Evolutionary conservation across 1,140 invertebrate species (phyloP).

Genomic region (Zaprionus taronus): DNA sequence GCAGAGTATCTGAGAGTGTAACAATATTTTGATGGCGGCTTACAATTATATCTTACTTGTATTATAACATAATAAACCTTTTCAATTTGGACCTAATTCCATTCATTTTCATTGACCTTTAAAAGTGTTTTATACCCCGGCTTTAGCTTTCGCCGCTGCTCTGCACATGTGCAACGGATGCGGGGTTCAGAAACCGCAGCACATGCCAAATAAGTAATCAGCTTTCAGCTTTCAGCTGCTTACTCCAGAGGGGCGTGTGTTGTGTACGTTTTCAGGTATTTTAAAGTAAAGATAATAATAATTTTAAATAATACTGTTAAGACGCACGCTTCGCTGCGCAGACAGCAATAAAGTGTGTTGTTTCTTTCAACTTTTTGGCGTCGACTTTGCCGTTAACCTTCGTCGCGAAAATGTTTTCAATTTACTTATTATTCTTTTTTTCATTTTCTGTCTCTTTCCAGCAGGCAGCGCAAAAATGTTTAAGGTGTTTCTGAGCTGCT

Average conservation of each 20-base stretch:
- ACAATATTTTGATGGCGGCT: no score
- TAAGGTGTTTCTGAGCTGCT: constrained; percentile 44
- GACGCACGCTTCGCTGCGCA: constrained; percentile 63
- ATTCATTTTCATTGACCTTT: constrained; percentile 15
- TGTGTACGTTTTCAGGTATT: constrained; percentile 14
- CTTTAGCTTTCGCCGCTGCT: neutral
- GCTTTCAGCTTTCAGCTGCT: constrained; percentile 29
- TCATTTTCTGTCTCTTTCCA: neutral
- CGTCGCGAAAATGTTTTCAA: constrained; percentile 62
- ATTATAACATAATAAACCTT: no score
- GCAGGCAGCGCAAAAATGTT: constrained; percentile 28
- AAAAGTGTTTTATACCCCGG: constrained; percentile 23
- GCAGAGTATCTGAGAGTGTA: no score
- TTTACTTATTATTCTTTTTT: constrained; percentile 41
- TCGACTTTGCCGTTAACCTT: constrained; percentile 68
- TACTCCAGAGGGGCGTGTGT: constrained; percentile 11
- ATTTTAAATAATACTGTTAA: constrained; percentile 64
- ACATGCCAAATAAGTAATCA: constrained; percentile 39
- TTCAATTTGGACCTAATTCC: no score
- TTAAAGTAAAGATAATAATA: constrained; percentile 61
- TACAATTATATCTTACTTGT: no score
- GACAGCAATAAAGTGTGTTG: constrained; percentile 38
- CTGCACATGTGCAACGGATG: neutral
- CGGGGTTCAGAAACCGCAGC: constrained; percentile 31
- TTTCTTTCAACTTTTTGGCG: constrained; percentile 46